Evolutionary conservation across 2,888 invertebrate species (phyloP).

Genomic region (Dorcus hopei): DNA sequence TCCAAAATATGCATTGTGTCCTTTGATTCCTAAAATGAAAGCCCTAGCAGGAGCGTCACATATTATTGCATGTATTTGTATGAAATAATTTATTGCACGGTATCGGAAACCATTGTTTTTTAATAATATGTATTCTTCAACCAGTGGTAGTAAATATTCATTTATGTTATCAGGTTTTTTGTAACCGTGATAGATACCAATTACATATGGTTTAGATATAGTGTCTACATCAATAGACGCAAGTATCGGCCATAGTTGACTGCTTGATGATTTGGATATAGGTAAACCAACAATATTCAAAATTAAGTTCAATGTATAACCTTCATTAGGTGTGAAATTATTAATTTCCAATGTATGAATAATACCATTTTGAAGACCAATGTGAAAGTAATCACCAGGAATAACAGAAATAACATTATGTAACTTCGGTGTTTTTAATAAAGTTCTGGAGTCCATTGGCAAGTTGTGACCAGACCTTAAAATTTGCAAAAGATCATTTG

Average conservation of each 20-base stretch:
- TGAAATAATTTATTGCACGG: too few relatives aligned
- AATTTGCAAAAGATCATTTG: too few relatives aligned
- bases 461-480: background rate
- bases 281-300: constrained; percentile 12
- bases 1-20: constrained; percentile 28
- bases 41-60: constrained; percentile 32
- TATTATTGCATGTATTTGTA: constrained; percentile 7
- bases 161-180: constrained; percentile 8
- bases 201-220: constrained; percentile 4
- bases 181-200: constrained; percentile 13
- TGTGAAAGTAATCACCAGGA: constrained; percentile 10
- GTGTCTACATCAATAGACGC: background rate
- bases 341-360: constrained; percentile 4
- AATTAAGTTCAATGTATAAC: background rate
- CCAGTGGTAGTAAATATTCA: constrained; percentile 5
- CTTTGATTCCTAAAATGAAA: constrained; percentile 28
- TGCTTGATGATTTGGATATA: constrained; percentile 12
- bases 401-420: background rate
- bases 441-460: constrained; percentile 4
- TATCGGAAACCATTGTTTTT: background rate
- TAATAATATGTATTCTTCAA: background rate
- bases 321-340: background rate
- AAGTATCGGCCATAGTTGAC: constrained; percentile 17
- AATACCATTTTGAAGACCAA: constrained; percentile 5
- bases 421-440: background rate